Percentiles rank a stretch among this genome's conserved stretches.
phyloP scores from a whole-genome alignment of 1,140 invertebrate species.

The Penaeus indicus region DNA sequence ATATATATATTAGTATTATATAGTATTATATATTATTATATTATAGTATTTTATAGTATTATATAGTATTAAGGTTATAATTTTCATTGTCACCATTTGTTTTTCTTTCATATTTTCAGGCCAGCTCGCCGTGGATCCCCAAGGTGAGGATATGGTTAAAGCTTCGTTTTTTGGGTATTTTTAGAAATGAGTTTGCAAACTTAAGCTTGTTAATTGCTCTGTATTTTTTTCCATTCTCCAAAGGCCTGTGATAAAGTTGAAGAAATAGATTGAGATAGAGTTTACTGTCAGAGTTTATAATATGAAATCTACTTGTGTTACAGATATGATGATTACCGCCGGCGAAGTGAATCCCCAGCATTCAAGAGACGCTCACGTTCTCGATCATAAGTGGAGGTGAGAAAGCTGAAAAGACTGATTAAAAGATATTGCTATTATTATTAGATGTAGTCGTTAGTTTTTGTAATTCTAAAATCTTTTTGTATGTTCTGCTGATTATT shows the following conservation, averaged over 20 bases:
- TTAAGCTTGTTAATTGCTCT: constrained; percentile 5
- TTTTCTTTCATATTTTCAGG: constrained; percentile 41
- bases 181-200: not conserved
- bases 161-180: not conserved
- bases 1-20: too few relatives aligned
- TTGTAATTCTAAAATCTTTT: too few relatives aligned
- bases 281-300: too few relatives aligned
- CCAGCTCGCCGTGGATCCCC: constrained; percentile 53
- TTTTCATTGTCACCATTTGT: not conserved
- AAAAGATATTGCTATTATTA: too few relatives aligned
- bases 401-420: not conserved
- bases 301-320: not conserved
- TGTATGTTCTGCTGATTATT: too few relatives aligned
- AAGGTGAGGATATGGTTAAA: constrained; percentile 32
- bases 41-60: too few relatives aligned
- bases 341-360: constrained; percentile 43
- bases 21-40: too few relatives aligned
- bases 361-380: constrained; percentile 53
- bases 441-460: too few relatives aligned
- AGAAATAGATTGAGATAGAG: too few relatives aligned
- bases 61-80: too few relatives aligned
- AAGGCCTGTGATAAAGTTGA: too few relatives aligned
- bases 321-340: constrained; percentile 53
- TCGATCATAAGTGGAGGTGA: constrained; percentile 32
- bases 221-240: too few relatives aligned